phyloP scores from a whole-genome alignment of 2,113 vertebrate genomes.

The Neogale vison region DNA sequence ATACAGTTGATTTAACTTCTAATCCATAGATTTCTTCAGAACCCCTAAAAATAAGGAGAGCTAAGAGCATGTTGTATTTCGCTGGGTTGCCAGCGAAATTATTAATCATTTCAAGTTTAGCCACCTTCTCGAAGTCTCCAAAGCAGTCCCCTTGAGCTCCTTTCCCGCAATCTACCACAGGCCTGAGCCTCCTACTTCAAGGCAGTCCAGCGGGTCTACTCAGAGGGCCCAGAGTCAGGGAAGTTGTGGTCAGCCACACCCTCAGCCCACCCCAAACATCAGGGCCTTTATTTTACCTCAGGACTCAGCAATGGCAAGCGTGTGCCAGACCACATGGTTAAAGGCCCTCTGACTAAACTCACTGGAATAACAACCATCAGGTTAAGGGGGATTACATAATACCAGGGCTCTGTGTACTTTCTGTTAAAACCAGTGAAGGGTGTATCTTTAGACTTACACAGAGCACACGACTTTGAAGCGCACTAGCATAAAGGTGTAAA shows the following conservation, averaged over 20 bases:
- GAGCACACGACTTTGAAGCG: neutral
- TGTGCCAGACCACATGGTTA: neutral
- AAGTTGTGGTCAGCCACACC: neutral
- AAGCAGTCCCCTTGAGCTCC: neutral
- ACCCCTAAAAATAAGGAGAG: neutral
- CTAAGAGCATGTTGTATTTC: neutral
- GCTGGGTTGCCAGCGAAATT: neutral
- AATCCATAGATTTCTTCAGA: neutral
- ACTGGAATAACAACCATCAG: neutral
- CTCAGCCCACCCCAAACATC: neutral
- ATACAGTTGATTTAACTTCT: neutral
- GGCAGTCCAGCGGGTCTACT: neutral
- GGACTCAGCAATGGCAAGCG: neutral
- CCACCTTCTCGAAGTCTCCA: neutral
- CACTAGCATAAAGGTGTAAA: neutral
- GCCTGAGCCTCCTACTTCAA: neutral
- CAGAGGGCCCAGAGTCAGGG: neutral
- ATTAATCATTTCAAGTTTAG: neutral
- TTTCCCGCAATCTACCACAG: neutral
- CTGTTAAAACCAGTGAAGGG: neutral
- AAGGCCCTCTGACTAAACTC: neutral
- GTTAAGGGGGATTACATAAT: neutral
- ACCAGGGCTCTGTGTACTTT: neutral
- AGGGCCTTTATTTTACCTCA: neutral
- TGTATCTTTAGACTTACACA: neutral